Percentiles rank a stretch among this genome's conserved stretches.
Conservation (phyloP, 2,888 invertebrate species). For the Agonopterix arenella region DNA sequence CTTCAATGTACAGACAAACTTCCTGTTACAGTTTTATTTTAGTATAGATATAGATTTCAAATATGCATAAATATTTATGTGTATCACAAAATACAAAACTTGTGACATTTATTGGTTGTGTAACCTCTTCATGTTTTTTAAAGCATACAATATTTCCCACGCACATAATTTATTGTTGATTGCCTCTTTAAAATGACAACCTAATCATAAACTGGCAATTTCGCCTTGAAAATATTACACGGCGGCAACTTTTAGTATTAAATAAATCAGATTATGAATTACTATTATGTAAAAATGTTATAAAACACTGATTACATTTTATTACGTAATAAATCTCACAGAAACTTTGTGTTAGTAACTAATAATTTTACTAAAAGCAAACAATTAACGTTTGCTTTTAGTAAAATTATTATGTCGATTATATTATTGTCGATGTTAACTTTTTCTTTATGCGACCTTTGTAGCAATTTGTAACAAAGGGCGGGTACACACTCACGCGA, state of each 20-base stretch:
- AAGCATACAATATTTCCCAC: background rate
- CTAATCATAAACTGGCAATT: slow-evolving; percentile 13
- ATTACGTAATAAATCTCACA: slow-evolving; percentile 7
- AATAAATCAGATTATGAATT: slow-evolving; percentile 13
- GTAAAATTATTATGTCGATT: too few relatives aligned
- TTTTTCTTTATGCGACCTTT: background rate
- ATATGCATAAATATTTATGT: too few relatives aligned
- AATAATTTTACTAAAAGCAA: background rate
- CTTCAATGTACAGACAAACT: too few relatives aligned
- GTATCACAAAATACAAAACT: too few relatives aligned
- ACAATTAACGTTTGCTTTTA: too few relatives aligned
- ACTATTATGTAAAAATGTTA: background rate
- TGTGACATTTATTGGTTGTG: too few relatives aligned
- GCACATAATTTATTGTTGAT: slow-evolving; percentile 13
- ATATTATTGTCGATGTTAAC: background rate
- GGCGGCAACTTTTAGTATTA: slow-evolving; percentile 7
- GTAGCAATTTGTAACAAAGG: slow-evolving; percentile 4
- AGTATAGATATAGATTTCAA: too few relatives aligned
- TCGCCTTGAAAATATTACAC: slow-evolving; percentile 12
- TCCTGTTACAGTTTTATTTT: too few relatives aligned
- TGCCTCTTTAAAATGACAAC: slow-evolving; percentile 15
- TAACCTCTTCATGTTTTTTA: too few relatives aligned
- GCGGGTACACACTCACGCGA: slow-evolving; percentile 10
- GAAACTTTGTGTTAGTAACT: background rate
- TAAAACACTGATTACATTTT: slow-evolving; percentile 10